Evolutionary conservation across 2,797 vertebrate species (phyloP).

Genomic region (Chromobotia macracanthus): DNA sequence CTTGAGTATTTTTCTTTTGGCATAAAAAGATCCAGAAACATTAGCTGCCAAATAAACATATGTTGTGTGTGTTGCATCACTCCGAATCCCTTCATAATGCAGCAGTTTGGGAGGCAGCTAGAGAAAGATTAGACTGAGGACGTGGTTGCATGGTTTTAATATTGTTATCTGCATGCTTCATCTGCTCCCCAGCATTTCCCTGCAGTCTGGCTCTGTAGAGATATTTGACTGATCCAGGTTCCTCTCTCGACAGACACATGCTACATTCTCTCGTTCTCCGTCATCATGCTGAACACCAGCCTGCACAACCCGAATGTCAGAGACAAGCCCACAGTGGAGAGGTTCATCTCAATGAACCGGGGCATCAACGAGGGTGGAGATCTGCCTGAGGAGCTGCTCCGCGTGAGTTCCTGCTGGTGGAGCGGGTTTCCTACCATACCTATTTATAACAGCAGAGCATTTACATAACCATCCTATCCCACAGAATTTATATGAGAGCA

Average conservation of each 20-base stretch:
- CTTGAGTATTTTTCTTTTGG: slow-evolving; percentile 22
- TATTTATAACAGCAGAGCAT: background rate
- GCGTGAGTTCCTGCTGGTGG: slow-evolving; percentile 74
- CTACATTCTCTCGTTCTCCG: slow-evolving; percentile 95
- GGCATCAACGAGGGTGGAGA: slow-evolving; percentile 97
- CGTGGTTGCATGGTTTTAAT: background rate
- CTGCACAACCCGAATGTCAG: slow-evolving; percentile 96
- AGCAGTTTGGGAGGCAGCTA: background rate
- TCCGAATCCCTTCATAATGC: background rate
- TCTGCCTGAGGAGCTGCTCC: slow-evolving; percentile 93
- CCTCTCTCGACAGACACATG: slow-evolving; percentile 85
- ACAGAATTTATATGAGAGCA: slow-evolving; percentile 98
- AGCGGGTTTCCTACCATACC: slow-evolving; percentile 4
- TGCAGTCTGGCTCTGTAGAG: background rate
- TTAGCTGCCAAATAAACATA: background rate
- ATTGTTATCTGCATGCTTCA: background rate
- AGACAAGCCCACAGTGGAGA: slow-evolving; percentile 93
- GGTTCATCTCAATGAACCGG: slow-evolving; percentile 97
- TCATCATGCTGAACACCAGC: slow-evolving; percentile 99
- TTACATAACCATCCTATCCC: slow-evolving; percentile 15
- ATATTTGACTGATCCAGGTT: background rate
- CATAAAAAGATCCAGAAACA: slow-evolving; percentile 26
- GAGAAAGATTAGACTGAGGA: background rate
- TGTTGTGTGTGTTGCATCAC: background rate
- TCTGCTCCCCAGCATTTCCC: background rate